Evolutionary conservation across 2,888 invertebrate species (phyloP).

Genomic region (Dynastes maya): DNA sequence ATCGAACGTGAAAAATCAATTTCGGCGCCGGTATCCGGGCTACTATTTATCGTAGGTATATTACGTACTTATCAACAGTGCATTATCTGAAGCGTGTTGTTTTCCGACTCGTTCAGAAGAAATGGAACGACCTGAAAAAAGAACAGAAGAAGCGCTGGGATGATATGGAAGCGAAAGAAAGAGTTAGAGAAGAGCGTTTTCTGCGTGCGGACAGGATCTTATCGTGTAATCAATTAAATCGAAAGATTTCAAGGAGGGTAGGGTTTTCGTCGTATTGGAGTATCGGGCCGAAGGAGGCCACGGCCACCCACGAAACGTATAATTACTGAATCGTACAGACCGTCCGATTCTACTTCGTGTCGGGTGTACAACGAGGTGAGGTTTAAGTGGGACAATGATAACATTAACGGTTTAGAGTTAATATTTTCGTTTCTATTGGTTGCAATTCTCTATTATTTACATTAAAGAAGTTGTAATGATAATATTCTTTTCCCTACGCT

Average conservation of each 20-base stretch:
- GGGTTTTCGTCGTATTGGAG: conserved; percentile 30
- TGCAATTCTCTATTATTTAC: too few species aligned
- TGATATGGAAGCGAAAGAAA: background rate
- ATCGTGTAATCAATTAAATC: conserved; percentile 59
- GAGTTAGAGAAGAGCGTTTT: background rate
- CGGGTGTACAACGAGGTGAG: background rate
- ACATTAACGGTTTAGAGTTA: too few species aligned
- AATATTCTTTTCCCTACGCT: too few species aligned
- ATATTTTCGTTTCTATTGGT: too few species aligned
- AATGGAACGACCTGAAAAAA: conserved; percentile 40
- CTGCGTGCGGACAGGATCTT: conserved; percentile 55
- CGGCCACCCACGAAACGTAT: conserved; percentile 61
- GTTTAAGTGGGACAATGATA: background rate
- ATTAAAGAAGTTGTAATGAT: too few species aligned
- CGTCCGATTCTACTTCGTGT: background rate
- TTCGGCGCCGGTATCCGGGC: conserved; percentile 53
- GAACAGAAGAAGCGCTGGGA: conserved; percentile 55
- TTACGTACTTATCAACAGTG: conserved; percentile 57
- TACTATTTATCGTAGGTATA: conserved; percentile 54
- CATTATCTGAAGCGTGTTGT: conserved; percentile 57
- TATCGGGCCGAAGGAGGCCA: conserved; percentile 53
- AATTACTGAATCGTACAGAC: conserved; percentile 56
- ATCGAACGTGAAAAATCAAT: conserved; percentile 56
- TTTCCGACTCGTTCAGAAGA: conserved; percentile 55
- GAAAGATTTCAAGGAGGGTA: conserved; percentile 37